Base-by-base conservation (phyloP, 2,113 vertebrate species). In the Onychorhynchus coronatus region DNA sequence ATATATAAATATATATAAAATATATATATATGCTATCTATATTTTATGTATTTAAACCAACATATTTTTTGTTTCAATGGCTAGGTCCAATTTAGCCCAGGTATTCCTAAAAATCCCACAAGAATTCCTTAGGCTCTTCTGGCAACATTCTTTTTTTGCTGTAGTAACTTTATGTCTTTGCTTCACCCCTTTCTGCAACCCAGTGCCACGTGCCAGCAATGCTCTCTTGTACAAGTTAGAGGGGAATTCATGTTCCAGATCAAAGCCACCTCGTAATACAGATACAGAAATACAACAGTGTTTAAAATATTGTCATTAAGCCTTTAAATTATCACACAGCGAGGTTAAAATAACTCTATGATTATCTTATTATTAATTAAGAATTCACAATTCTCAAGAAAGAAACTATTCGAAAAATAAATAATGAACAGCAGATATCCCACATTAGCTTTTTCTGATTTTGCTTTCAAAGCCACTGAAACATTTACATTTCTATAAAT, bases 41-140 rank as follows among this genome's bases (percentile, higher is more conserved):
- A n/a, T n/a, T n/a, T n/a, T n/a, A n/a, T n/a, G n/a, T n/a, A 58
- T 77, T 92, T 72, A 88, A 93, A 92, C n/a, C 70, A 41, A 39
- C 9, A 8, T 35, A 67, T 72, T 83, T 91, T 89, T 89, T 85
- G 23, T 71, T 85, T 78, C 62, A 42, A 17, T 61, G 33, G 22
- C n/a, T 61, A 37, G 31, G 61, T 59, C 44, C 16, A n/a, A 39
- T 87, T 86, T 39, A 56, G 66, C 37, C n/a, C 19, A 39, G 14
- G 27, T 27, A 53, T 72, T 44, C 81, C 23, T n/a, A 67, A 88
- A 84, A 81, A 33, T 47, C 39, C 27, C n/a, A 16, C n/a, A 81
- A 80, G 58, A 84, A 74, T 86, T 70, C 42, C 63, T 72, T 19
- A 75, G 39, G 44, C 47, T 75, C 44, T 83, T 90, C 37, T 16